phyloP scores from a whole-genome alignment of 2,888 invertebrate species.

The Lycia hirtaria region DNA sequence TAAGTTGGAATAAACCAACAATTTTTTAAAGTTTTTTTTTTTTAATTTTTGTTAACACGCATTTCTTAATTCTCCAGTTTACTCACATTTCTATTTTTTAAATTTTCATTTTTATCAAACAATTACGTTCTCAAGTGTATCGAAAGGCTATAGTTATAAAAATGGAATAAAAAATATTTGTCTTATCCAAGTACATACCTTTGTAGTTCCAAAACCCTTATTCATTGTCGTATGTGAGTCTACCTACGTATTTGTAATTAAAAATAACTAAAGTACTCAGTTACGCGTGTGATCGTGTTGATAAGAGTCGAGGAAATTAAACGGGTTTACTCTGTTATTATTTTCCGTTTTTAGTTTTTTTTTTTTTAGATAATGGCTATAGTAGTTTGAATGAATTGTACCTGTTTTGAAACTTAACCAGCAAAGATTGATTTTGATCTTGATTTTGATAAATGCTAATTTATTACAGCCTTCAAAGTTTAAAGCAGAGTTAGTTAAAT shows the following conservation, averaged over 20 bases:
- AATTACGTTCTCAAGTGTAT: too few relatives aligned
- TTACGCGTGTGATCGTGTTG: constrained; percentile 54
- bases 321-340: constrained; percentile 55
- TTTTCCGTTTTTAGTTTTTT: constrained; percentile 45
- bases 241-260: constrained; percentile 49
- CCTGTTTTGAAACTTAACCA: too few relatives aligned
- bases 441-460: background rate
- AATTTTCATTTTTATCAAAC: too few relatives aligned
- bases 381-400: too few relatives aligned
- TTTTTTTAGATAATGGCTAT: background rate
- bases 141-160: too few relatives aligned
- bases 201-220: constrained; percentile 7
- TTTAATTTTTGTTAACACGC: too few relatives aligned
- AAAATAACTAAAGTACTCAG: constrained; percentile 56
- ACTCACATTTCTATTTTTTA: too few relatives aligned
- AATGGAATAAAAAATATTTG: background rate
- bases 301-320: constrained; percentile 62
- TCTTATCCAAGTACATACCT: constrained; percentile 3
- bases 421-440: background rate
- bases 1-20: too few relatives aligned
- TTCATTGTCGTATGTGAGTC: constrained; percentile 45
- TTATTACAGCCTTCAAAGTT: background rate
- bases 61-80: too few relatives aligned
- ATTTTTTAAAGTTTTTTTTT: too few relatives aligned
- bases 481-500: background rate